phyloP scores from a whole-genome alignment of 2,797 vertebrate genomes.

The Sebastes steindachneri region DNA sequence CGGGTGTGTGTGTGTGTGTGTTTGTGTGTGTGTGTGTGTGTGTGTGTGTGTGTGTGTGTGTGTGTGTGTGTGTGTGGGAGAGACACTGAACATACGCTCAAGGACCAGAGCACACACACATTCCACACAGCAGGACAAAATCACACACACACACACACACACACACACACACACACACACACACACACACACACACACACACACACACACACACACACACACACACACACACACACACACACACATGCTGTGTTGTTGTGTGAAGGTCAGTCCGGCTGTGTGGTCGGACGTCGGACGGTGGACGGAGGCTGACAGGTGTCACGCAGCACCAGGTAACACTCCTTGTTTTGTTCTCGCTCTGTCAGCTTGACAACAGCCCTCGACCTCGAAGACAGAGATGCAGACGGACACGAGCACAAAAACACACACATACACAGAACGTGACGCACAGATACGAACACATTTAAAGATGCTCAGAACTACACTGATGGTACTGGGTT shows the following conservation, averaged over 20 bases:
- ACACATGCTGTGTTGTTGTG: neutral
- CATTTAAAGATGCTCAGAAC: neutral
- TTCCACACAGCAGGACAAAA: conserved; percentile 4
- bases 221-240: neutral
- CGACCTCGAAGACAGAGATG: neutral
- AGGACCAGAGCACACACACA: conserved; percentile 10
- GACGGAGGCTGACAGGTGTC: conserved; percentile 48
- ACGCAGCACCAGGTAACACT: conserved; percentile 38
- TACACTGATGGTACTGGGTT: too few relatives aligned
- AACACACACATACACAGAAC: neutral
- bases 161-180: neutral
- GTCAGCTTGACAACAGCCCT: neutral
- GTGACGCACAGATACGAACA: neutral
- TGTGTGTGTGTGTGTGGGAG: neutral
- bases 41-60: neutral
- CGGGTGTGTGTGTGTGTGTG: neutral
- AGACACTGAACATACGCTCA: conserved; percentile 18
- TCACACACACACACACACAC: too few relatives aligned
- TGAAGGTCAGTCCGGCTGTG: conserved; percentile 30
- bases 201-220: neutral
- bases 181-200: neutral
- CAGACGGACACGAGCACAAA: neutral
- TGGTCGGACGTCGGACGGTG: neutral
- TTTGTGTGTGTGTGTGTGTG: neutral
- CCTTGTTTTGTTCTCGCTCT: conserved; percentile 23